Base-by-base conservation (phyloP, 2,888 invertebrate species). In the Torymus tubicola region DNA sequence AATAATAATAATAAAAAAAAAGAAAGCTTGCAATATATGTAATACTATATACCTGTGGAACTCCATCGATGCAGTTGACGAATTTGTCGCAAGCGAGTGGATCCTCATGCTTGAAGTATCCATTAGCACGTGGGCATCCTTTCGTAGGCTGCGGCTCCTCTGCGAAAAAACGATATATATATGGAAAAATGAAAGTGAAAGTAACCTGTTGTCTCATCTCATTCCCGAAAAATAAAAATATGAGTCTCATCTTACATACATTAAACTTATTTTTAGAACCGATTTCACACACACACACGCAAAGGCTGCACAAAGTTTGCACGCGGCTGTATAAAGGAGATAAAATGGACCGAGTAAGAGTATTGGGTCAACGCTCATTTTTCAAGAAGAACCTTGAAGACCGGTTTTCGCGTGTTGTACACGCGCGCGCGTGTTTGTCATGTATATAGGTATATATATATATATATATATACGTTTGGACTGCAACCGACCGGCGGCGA, bases 101-200 rank as follows among this genome's bases (percentile, higher is more conserved):
- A 88, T 96, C 95, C 64, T 94, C 94, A 89, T 96, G 95, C 69
- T 93, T 93, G 92, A 94, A 96, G 90, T 94, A 95, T 75, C 96
- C 96, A 87, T 96, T 96, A 60, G 95, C 94, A 81, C 96, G 93
- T 2, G 95, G 95, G 88, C 96, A 96, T 72, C 94, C 95, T 86
- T 94, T 93, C 21, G 93, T 92, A 2, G 95, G 93, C 85, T 95
- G 93, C 0, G 96, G 93, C 83, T 95, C 94, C 93, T 96, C 96
- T 96, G 92, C 60, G 16, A 60, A 24, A 24, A 63, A 63, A 64
- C 50, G 16, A 16, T 31, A 24, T 31, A 63, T 63, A 31, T 31
- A 31, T 8, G 16, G 60, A 60, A 10, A 55, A 63, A 13, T 50
- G 64, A 77, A 77, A 77, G 70, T 70, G 50, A 69, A 53, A 18